These are phyloP conservation scores for Syngnathus acus DNA, from an alignment of 2,797 vertebrate genomes.

Conservation along the genomic window DNA sequence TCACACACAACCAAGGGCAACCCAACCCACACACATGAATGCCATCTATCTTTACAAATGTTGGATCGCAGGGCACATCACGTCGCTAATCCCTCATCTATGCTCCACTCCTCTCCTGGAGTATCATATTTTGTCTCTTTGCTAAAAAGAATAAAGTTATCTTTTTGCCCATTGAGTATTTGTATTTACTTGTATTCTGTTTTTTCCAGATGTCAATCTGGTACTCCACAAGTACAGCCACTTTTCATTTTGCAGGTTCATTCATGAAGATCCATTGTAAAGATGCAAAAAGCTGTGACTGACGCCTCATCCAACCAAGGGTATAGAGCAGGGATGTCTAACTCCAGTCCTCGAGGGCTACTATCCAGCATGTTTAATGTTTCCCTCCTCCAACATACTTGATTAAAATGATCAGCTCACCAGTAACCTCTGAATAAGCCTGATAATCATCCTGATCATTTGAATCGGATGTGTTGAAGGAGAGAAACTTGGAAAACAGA, in stretches of 20 bases:
- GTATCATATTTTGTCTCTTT: slow-evolving; percentile 5
- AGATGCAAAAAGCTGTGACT: slow-evolving; percentile 10
- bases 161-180: slow-evolving; percentile 14
- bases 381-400: no score
- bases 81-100: slow-evolving; percentile 48
- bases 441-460: no score
- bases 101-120: slow-evolving; percentile 23
- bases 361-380: no score
- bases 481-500: no score
- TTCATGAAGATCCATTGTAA: slow-evolving; percentile 19
- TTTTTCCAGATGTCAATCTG: slow-evolving; percentile 22
- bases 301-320: slow-evolving; percentile 14
- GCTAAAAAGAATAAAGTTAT: neutral
- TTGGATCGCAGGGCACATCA: slow-evolving; percentile 49
- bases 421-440: no score
- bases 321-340: neutral
- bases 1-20: slow-evolving; percentile 67
- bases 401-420: no score
- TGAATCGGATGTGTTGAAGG: no score
- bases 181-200: slow-evolving; percentile 30
- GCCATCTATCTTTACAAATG: slow-evolving; percentile 54
- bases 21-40: slow-evolving; percentile 51
- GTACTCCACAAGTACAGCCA: slow-evolving; percentile 27
- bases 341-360: no score
- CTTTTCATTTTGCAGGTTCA: slow-evolving; percentile 32